phyloP scores from a whole-genome alignment of 2,797 vertebrate genomes.

The Trichosurus vulpecula region DNA sequence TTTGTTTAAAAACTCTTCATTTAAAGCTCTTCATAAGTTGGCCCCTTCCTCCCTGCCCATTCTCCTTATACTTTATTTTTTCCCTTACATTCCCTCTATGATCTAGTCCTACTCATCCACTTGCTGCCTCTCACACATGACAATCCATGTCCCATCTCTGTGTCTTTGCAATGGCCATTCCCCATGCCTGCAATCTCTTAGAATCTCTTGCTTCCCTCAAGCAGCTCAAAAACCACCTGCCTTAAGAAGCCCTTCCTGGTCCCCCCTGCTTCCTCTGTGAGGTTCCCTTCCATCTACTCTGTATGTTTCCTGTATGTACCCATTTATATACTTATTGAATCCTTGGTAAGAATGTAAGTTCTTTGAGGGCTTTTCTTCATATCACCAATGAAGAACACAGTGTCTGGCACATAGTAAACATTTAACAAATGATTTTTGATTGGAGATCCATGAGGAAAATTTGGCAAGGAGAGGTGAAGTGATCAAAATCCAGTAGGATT shows the following conservation, averaged over 20 bases:
- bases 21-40: neutral
- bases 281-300: neutral
- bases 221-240: no score
- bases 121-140: neutral
- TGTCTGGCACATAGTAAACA: neutral
- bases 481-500: neutral
- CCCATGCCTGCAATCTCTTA: neutral
- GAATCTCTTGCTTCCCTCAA: neutral
- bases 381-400: neutral
- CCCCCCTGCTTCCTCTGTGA: neutral
- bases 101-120: neutral
- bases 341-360: neutral
- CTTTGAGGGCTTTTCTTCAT: neutral
- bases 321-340: neutral
- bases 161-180: neutral
- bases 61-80: neutral
- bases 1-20: neutral
- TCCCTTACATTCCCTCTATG: neutral
- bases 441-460: neutral
- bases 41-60: neutral
- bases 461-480: neutral
- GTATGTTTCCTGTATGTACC: neutral
- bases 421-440: neutral
- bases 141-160: neutral
- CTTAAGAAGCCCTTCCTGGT: neutral